Conservation (phyloP, 2,113 vertebrate species). For the Antidorcas marsupialis region DNA sequence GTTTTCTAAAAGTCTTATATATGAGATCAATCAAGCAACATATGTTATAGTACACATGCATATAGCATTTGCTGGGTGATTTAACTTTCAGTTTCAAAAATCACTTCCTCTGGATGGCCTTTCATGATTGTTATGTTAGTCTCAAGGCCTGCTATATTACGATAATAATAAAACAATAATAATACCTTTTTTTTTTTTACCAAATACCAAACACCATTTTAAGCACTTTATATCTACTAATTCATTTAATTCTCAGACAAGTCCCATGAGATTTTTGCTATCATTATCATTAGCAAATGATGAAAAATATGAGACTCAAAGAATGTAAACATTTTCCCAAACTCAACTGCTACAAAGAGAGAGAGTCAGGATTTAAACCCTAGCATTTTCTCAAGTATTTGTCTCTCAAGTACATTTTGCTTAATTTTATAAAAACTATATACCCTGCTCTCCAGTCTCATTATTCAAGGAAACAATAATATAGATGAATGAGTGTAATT, state of each 20-base stretch:
- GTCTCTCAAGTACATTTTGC: background rate
- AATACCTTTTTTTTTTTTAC: background rate
- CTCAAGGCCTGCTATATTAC: background rate
- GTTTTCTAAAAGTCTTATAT: background rate
- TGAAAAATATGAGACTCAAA: background rate
- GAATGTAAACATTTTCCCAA: background rate
- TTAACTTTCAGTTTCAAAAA: background rate
- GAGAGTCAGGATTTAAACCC: background rate
- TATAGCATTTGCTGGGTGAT: background rate
- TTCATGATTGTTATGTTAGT: background rate
- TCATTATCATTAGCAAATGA: background rate
- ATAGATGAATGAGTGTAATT: background rate
- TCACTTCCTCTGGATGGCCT: background rate
- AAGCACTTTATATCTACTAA: background rate
- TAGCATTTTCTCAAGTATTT: background rate
- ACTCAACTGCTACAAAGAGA: background rate
- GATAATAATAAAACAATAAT: background rate
- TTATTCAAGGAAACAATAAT: background rate
- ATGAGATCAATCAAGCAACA: background rate
- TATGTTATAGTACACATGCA: background rate
- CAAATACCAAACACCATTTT: background rate
- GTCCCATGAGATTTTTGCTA: background rate
- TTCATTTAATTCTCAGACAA: background rate
- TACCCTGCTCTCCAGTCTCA: background rate
- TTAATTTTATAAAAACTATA: background rate